Evolutionary conservation across 2,113 vertebrate genomes (phyloP).

Genomic region (Epinephelus cyanopodus): DNA sequence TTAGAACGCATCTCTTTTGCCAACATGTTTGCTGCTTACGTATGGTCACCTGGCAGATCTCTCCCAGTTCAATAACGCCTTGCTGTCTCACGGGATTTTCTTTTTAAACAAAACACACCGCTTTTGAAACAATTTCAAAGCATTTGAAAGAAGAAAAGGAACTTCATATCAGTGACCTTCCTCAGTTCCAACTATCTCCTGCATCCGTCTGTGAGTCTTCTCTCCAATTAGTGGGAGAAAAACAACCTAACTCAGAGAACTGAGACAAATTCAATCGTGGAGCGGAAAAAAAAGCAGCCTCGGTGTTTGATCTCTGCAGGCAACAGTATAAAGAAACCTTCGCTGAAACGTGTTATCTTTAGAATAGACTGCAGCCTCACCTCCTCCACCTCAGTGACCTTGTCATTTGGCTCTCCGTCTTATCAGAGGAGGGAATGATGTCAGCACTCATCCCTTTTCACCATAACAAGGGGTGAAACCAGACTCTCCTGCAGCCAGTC

Average conservation of each 20-base stretch:
- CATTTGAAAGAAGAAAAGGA: slow-evolving; percentile 40
- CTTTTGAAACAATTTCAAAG: slow-evolving; percentile 71
- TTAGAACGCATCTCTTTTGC: slow-evolving; percentile 55
- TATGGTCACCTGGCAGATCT: slow-evolving; percentile 72
- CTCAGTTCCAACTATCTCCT: slow-evolving; percentile 56
- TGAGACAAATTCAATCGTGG: slow-evolving; percentile 68
- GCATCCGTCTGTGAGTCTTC: slow-evolving; percentile 62
- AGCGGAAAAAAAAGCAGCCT: slow-evolving; percentile 38
- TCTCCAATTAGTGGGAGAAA: slow-evolving; percentile 83
- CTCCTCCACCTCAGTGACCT: slow-evolving; percentile 78
- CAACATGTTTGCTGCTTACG: slow-evolving; percentile 35
- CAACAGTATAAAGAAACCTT: slow-evolving; percentile 56
- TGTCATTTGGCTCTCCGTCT: slow-evolving; percentile 73
- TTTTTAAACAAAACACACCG: slow-evolving; percentile 44
- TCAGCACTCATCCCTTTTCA: slow-evolving; percentile 68
- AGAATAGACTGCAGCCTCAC: slow-evolving; percentile 59
- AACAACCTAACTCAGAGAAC: slow-evolving; percentile 70
- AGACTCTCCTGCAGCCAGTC: slow-evolving; percentile 62
- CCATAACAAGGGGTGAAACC: slow-evolving; percentile 65
- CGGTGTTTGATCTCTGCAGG: slow-evolving; percentile 69
- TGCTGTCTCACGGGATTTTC: slow-evolving; percentile 56
- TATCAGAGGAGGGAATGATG: slow-evolving; percentile 71
- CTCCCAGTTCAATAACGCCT: slow-evolving; percentile 33
- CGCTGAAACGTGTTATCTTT: slow-evolving; percentile 65
- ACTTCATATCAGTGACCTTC: slow-evolving; percentile 70